A percentile compares a stretch with the other conserved stretches of the same genome.
phyloP scores from a whole-genome alignment of 2,797 vertebrate genomes.

The Enteromius unitaeniatus region DNA sequence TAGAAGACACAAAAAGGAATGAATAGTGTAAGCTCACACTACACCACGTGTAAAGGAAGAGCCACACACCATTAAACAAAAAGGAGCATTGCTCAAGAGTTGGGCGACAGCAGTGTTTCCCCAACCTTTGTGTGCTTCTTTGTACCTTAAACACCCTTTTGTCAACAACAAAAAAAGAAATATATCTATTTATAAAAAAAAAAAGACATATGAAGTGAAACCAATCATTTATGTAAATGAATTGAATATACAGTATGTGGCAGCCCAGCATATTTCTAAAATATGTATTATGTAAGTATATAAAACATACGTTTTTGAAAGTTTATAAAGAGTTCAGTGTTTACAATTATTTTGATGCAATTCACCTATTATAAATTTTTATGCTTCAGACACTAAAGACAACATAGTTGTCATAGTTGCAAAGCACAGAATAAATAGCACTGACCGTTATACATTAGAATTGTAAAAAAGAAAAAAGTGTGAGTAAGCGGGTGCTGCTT shows the following conservation, averaged over 20 bases:
- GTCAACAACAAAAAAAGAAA: neutral
- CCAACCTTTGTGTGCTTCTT: neutral
- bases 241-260: neutral
- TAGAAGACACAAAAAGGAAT: neutral
- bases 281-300: neutral
- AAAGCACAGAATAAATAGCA: neutral
- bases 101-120: neutral
- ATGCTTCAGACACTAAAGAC: neutral
- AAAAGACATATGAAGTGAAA: neutral
- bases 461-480: neutral
- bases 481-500: neutral
- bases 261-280: neutral
- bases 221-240: neutral
- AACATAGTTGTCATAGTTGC: neutral
- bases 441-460: neutral
- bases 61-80: neutral
- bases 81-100: neutral
- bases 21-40: neutral
- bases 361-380: neutral
- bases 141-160: neutral
- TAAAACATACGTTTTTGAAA: neutral
- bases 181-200: too few relatives aligned
- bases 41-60: constrained; percentile 3
- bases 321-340: neutral
- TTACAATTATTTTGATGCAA: neutral